Conservation (phyloP, 2,797 vertebrate genomes). For the Sardinella longiceps region DNA sequence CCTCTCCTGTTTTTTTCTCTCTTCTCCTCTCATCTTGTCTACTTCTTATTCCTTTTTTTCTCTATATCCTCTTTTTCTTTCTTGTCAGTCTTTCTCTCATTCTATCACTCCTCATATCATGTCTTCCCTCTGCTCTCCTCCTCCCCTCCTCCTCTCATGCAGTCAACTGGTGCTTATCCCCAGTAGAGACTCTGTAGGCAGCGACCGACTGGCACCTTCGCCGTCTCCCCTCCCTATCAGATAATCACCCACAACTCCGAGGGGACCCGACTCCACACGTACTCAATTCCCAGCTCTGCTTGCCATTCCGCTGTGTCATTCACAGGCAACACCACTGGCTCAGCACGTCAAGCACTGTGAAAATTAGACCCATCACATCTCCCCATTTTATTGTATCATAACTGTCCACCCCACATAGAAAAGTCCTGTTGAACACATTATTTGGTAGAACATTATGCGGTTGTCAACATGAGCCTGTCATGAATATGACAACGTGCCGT, state of each 20-base stretch:
- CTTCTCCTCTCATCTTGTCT: neutral
- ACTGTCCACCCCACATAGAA: neutral
- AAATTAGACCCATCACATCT: neutral
- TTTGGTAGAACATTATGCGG: too few species aligned
- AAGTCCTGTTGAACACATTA: too few species aligned
- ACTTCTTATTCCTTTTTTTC: neutral
- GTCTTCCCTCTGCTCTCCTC: slow-evolving; percentile 44
- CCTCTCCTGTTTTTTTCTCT: neutral
- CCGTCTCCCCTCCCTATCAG: neutral
- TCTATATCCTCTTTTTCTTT: neutral
- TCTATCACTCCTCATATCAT: too few species aligned
- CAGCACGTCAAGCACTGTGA: neutral
- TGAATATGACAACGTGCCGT: too few species aligned
- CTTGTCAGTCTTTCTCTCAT: neutral
- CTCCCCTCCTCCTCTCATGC: slow-evolving; percentile 38
- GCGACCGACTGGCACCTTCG: slow-evolving; percentile 7
- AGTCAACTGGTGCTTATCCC: neutral
- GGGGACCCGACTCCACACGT: neutral
- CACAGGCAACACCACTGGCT: neutral
- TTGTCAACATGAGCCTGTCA: too few species aligned
- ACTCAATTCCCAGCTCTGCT: neutral
- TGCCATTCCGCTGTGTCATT: neutral
- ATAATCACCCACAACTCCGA: neutral
- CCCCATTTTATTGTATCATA: neutral
- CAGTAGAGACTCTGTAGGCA: neutral